A percentile compares a stretch with the other conserved stretches of the same genome.
phyloP scores from a whole-genome alignment of 1,140 invertebrate species.

The Choristoneura fumiferana region DNA sequence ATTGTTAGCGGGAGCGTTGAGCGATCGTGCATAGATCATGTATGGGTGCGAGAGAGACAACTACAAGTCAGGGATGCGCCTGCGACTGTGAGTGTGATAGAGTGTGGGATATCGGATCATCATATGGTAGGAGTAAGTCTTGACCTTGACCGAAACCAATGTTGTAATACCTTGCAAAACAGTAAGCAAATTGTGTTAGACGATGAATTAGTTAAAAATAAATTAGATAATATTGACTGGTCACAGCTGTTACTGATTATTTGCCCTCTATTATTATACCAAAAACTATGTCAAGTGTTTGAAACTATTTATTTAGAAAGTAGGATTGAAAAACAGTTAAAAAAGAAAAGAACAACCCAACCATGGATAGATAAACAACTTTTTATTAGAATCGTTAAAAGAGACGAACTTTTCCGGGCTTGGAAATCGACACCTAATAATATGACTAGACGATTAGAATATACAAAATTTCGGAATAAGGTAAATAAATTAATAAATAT shows the following conservation, averaged over 20 bases:
- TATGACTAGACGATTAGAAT: too few species aligned
- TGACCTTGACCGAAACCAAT: background rate
- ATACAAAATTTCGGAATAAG: too few species aligned
- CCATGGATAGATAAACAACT: too few species aligned
- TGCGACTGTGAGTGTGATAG: background rate
- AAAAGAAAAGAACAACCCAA: too few species aligned
- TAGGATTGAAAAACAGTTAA: too few species aligned
- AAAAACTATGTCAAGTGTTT: too few species aligned
- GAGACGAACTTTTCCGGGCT: too few species aligned
- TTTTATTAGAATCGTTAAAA: too few species aligned
- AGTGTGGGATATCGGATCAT: conserved; percentile 7
- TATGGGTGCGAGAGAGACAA: background rate
- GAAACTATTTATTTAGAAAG: too few species aligned
- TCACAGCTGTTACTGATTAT: background rate
- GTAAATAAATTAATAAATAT: too few species aligned
- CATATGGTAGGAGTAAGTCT: background rate
- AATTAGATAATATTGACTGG: conserved; percentile 9
- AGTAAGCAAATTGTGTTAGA: background rate
- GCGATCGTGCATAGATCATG: conserved; percentile 6
- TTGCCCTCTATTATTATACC: too few species aligned
- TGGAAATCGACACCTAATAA: too few species aligned
- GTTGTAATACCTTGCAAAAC: background rate
- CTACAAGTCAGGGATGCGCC: background rate
- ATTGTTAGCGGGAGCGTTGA: background rate
- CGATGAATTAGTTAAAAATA: background rate